These are phyloP conservation scores for Cryptocephalus moraei DNA, from an alignment of 2,888 invertebrate species.

Conservation along the genomic window DNA sequence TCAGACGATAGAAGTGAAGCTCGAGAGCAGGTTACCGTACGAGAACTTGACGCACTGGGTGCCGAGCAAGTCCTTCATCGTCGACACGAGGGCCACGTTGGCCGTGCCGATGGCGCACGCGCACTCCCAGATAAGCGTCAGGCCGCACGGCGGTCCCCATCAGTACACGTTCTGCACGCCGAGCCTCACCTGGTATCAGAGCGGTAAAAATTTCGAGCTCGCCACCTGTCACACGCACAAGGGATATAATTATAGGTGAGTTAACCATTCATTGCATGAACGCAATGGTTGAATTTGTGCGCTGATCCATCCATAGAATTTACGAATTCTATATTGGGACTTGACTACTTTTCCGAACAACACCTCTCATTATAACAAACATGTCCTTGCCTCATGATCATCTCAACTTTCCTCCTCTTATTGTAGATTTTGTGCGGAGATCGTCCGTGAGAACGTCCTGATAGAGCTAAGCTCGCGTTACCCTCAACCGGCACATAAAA, in stretches of 20 bases:
- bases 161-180: constrained; percentile 47
- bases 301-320: too few relatives aligned
- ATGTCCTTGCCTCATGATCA: background rate
- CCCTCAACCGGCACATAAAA: constrained; percentile 73
- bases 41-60: constrained; percentile 30
- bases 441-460: constrained; percentile 65
- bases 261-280: background rate
- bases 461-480: constrained; percentile 26
- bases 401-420: constrained; percentile 2
- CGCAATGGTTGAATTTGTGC: too few relatives aligned
- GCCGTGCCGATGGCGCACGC: constrained; percentile 71
- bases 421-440: constrained; percentile 62
- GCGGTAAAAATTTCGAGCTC: constrained; percentile 39
- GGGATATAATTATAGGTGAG: constrained; percentile 39
- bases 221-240: constrained; percentile 39
- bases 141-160: constrained; percentile 49
- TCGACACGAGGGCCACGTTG: constrained; percentile 49
- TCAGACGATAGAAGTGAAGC: constrained; percentile 59
- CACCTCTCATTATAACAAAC: too few relatives aligned
- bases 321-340: too few relatives aligned
- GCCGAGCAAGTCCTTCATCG: constrained; percentile 32
- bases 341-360: too few relatives aligned
- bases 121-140: constrained; percentile 62
- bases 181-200: constrained; percentile 51
- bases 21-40: constrained; percentile 48